Conservation (phyloP, 2,797 vertebrate genomes). For the Clamator glandarius region DNA sequence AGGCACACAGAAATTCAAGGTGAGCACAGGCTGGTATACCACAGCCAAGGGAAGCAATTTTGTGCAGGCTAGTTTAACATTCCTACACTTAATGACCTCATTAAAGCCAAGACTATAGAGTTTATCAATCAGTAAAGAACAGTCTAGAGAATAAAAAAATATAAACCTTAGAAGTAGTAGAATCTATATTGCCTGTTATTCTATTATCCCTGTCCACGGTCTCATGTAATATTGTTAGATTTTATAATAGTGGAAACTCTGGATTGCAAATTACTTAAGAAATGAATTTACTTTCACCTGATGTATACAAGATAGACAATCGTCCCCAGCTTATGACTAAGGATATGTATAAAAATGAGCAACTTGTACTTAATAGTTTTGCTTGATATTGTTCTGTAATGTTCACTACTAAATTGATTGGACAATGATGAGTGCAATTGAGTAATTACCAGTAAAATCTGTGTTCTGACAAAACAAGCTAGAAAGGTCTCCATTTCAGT, state of each 20-base stretch:
- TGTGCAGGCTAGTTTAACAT: not conserved
- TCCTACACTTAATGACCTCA: not conserved
- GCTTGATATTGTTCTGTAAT: not conserved
- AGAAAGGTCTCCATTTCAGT: not conserved
- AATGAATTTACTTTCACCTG: not conserved
- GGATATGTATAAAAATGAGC: not conserved
- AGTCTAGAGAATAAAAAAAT: not conserved
- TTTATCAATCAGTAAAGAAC: not conserved
- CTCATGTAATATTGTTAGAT: not conserved
- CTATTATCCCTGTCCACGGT: not conserved
- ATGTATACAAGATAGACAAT: not conserved
- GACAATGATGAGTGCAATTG: not conserved
- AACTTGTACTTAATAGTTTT: not conserved
- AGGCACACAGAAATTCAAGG: not conserved
- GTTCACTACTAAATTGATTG: not conserved
- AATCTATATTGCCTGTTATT: not conserved
- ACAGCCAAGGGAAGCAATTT: not conserved
- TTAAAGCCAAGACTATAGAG: not conserved
- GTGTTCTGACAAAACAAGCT: not conserved
- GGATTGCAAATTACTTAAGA: not conserved
- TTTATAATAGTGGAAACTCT: not conserved
- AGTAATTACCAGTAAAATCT: not conserved
- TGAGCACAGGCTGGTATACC: not conserved
- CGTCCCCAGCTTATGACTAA: not conserved
- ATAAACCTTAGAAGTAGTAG: not conserved